These are phyloP conservation scores for Didymodactylos carnosus DNA, from an alignment of 2,888 invertebrate genomes.

Conservation along the genomic window DNA sequence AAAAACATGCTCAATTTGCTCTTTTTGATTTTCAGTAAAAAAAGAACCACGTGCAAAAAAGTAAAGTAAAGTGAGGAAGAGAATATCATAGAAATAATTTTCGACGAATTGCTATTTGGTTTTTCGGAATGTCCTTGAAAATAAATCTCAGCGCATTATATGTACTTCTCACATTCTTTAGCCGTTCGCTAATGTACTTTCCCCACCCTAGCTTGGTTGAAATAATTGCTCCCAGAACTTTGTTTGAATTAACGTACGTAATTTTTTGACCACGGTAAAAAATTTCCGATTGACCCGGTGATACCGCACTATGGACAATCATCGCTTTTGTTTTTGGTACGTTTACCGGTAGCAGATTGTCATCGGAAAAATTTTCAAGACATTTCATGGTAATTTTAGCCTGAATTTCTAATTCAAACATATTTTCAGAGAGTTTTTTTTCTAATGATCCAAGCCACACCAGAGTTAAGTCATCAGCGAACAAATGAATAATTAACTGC, in stretches of 20 bases:
- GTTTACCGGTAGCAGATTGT: background rate
- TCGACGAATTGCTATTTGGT: too few species aligned
- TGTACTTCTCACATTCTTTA: too few species aligned
- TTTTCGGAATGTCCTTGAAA: too few species aligned
- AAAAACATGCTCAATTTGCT: background rate
- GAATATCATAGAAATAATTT: background rate
- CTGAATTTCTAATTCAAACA: background rate
- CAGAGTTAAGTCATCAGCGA: background rate
- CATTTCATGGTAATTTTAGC: background rate
- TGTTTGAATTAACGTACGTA: background rate
- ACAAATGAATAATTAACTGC: background rate
- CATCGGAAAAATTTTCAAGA: background rate
- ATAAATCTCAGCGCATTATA: too few species aligned
- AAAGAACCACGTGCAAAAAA: background rate
- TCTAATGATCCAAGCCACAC: background rate
- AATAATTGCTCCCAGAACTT: background rate
- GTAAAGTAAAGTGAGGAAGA: background rate
- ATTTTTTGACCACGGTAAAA: background rate
- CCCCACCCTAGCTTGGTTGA: background rate
- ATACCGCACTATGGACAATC: background rate
- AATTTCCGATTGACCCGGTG: background rate
- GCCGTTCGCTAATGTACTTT: background rate
- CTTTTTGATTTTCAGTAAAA: background rate
- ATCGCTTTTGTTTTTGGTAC: background rate
- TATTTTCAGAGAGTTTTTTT: background rate